phyloP scores from a whole-genome alignment of 1,140 invertebrate species.

The Cephus cinctus region DNA sequence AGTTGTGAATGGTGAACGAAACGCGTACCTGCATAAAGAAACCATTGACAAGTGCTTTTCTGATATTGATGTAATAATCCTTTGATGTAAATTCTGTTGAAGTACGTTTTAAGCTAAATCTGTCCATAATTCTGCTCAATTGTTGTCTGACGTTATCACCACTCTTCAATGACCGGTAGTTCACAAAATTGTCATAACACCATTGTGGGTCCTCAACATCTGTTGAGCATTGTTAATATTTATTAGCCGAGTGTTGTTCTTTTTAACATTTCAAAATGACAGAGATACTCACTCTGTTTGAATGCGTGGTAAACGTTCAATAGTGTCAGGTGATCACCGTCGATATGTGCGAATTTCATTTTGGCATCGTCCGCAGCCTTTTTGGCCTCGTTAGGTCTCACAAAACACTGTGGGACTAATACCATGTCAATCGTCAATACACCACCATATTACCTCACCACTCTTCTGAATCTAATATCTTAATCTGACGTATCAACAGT shows the following conservation, averaged over 20 bases:
- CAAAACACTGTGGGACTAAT: constrained; percentile 99
- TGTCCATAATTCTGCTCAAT: constrained; percentile 83
- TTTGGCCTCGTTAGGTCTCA: constrained; percentile 97
- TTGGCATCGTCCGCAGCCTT: constrained; percentile 99
- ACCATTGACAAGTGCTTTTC: constrained; percentile 95
- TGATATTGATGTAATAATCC: constrained; percentile 98
- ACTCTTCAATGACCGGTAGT: constrained; percentile 96
- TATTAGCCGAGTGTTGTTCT: too few relatives aligned
- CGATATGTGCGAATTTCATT: constrained; percentile 98
- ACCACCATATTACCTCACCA: constrained; percentile 40
- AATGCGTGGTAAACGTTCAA: constrained; percentile 97
- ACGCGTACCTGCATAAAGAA: constrained; percentile 97
- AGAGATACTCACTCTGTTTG: constrained; percentile 95
- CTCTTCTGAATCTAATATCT: constrained; percentile 18
- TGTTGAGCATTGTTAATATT: constrained; percentile 28
- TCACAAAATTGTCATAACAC: constrained; percentile 99
- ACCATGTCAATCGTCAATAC: constrained; percentile 55
- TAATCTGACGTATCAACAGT: too few relatives aligned
- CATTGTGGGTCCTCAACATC: constrained; percentile 90
- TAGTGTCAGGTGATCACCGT: constrained; percentile 96
- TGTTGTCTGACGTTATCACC: constrained; percentile 85
- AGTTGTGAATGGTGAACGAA: too few relatives aligned
- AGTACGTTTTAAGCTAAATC: constrained; percentile 89
- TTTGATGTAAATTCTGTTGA: constrained; percentile 98
- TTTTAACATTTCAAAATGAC: too few relatives aligned